phyloP scores from a whole-genome alignment of 37 sponge, comb jelly and placozoan genomes.

The Oscarella lobularis region DNA sequence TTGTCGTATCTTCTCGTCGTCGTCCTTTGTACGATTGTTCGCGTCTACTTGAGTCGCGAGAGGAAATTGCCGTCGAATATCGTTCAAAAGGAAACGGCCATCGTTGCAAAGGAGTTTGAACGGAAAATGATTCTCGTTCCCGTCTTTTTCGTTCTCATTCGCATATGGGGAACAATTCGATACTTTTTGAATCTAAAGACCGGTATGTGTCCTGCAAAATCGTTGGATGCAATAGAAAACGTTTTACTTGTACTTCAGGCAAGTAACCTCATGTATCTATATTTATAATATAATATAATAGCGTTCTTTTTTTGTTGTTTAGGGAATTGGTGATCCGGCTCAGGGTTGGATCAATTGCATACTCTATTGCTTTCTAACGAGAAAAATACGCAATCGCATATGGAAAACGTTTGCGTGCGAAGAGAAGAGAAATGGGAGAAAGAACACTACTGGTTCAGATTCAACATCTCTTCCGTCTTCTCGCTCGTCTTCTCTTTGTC shows the following conservation, averaged over 20 bases:
- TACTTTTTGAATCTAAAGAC: not conserved
- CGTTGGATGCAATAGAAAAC: too few relatives aligned
- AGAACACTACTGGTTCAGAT: too few relatives aligned
- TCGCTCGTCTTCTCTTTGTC: not conserved
- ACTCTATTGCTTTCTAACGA: not conserved
- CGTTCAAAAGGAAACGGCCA: too few relatives aligned
- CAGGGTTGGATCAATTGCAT: not conserved
- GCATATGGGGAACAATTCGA: slow-evolving; percentile 3
- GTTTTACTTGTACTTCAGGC: too few relatives aligned
- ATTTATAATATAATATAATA: too few relatives aligned
- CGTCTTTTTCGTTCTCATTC: not conserved
- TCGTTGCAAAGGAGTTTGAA: not conserved
- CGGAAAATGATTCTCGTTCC: not conserved
- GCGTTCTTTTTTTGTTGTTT: not conserved
- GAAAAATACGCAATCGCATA: not conserved
- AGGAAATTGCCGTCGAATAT: too few relatives aligned
- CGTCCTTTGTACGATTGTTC: not conserved
- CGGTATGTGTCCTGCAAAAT: too few relatives aligned
- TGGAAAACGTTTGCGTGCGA: too few relatives aligned
- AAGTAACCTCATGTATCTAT: too few relatives aligned
- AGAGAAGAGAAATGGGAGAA: too few relatives aligned
- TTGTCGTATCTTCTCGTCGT: not conserved
- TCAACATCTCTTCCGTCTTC: not conserved
- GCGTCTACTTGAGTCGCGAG: not conserved
- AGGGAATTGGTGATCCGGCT: slow-evolving; percentile 1